Base-by-base conservation (phyloP, 2,797 vertebrate genomes). In the Sebastes matsubarae region DNA sequence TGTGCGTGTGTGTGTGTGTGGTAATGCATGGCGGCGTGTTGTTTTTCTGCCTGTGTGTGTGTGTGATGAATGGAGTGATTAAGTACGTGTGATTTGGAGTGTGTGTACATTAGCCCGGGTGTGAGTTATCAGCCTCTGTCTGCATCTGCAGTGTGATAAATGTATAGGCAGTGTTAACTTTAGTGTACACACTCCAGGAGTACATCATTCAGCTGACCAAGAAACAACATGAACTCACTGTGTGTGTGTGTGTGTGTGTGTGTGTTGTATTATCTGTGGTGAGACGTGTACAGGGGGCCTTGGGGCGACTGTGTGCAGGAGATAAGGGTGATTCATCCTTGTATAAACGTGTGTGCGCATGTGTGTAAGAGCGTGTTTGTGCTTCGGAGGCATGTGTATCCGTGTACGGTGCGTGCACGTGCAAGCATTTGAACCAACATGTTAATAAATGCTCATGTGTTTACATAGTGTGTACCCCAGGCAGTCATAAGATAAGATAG, bases 301-400 rank as follows among this genome's bases (percentile, higher is more conserved):
- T 88, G 88, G 91, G 92, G 92, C 85, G 77, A 93, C 94, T 96
- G 95, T 94, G 91, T 80, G 68, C 88, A 77, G 77, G 85, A 96
- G 96, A 96, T 96, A 96, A 95, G 93, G 75, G 82, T 92, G 88
- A 90, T 90, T 94, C 89, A 94, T 92, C 86, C 85, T 77, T 89
- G 87, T 93, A 88, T 92, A 88, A 91, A 86, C 29, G 80, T 77
- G 76, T 68, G 79, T 72, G 63, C 65, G 58, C 68, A 54, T 65
- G 61, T 59, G 54, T 60, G 25, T 78, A 24, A 65, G 68, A 73
- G 83, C 38, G 72, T 85, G 83, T 86, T 86, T 86, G 80, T 72
- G 80, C 63, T 82, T 75, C 24, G 16, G 69, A 22, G 77, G 64
- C 79, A 72, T 77, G 72, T 86, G 80, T 77, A 63, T 75, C 71